Base-by-base conservation (phyloP, 2,113 vertebrate species). In the Dascyllus trimaculatus region DNA sequence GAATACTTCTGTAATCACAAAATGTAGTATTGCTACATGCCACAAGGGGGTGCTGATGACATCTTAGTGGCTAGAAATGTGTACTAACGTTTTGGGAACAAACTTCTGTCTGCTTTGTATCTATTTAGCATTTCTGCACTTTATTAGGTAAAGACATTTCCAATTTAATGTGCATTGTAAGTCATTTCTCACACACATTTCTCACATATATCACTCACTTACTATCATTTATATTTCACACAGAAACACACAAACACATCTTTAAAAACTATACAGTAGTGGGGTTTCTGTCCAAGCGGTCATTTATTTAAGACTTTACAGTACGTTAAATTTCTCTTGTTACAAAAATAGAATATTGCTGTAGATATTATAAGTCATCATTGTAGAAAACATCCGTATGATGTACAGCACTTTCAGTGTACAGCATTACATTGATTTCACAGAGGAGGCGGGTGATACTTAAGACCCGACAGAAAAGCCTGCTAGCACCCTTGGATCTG, bases 291-390 rank as follows among this genome's bases (percentile, higher is more conserved):
- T 93, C 92, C 92, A 94, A 92, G 85, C 69, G 89, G 90, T 93
- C 74, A 76, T 94, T 94, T 94, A 94, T 95, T 94, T 93, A 95
- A 95, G 91, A 94, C 93, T 94, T 94, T 83, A 94, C 92, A 94
- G 91, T 93, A 75, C 82, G 76, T 90, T 88, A 89, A 87, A 91
- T 84, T 81, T 93, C 85, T 90, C 88, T 91, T 89, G 74, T 94
- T 93, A 93, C 91, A 94, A 94, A 93, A 94, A 94, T 93, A 94
- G 89, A 93, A 92, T 85, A 85, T 73, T 60, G 87, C 86, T 91
- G 91, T 86, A 35, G 32, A 35, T 86, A 69, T 91, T 77, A 86
- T 88, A 87, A 88, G 90, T 91, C 82, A 87, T 94, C 82, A 89
- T 85, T 17, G 80, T 95, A 95, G 92, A 94, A 94, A 94, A 95